Base-by-base conservation (phyloP, 2,888 invertebrate species). In the Perizoma flavofasciatum region DNA sequence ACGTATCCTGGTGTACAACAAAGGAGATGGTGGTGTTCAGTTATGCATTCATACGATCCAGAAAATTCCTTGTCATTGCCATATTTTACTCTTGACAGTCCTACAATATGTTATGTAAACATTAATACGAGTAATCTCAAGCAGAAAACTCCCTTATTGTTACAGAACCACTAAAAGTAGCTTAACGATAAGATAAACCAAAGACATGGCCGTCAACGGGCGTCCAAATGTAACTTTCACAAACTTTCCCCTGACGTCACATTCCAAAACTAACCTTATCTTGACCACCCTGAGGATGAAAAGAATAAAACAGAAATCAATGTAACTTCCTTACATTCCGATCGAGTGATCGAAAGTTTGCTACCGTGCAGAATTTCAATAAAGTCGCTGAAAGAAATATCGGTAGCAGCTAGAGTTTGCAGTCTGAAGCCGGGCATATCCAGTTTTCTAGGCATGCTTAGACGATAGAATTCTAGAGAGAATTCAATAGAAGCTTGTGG, bases 301-400 rank as follows among this genome's bases (percentile, higher is more conserved):
- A 47, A 11, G 7, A 49, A 52, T 62, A 57, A 58, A 62, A 66
- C 58, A 37, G 48, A 34, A 61, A 63, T 53, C 53, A 58, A 68
- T 69, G 69, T 47, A 59, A 68, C 59, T 68, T 51, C 53, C 63
- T 55, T 59, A 63, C 51, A 63, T 58, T 65, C 59, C 66, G 61
- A 69, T 73, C 61, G 55, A 55, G 58, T 76, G 82, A 83, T 83
- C 78, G 78, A 79, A 83, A 83, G 74, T 82, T 80, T 75, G 77
- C 74, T 75, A 70, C 74, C 76, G 74, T 76, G 69, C 75, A 85
- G 89, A 90, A 89, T 90, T 89, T 90, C 88, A 90, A 90, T 90
- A 88, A 85, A 85, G 86, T 78, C 76, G 68, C 74, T 68, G 69
- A 70, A 82, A 86, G 82, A 89, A 82, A 87, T 87, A 86, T 88